Evolutionary conservation across 2,888 invertebrate species (phyloP).

Genomic region (Gymnocheta viridis): DNA sequence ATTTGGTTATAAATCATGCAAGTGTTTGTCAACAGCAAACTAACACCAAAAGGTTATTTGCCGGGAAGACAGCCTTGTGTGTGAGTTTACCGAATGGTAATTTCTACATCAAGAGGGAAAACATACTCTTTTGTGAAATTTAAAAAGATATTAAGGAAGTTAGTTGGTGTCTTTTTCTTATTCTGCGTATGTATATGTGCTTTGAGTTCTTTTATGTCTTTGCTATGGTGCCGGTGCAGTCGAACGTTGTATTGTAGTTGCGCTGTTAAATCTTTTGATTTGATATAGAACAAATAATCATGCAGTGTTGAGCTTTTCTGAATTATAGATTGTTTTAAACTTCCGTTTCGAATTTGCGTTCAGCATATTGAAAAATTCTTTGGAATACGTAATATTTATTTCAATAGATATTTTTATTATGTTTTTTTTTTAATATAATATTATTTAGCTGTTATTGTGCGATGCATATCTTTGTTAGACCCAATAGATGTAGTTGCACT

Average conservation of each 20-base stretch:
- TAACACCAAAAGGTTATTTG: background rate
- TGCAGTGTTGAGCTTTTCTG: constrained; percentile 5
- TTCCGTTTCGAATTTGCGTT: constrained; percentile 48
- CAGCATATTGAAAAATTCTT: constrained; percentile 17
- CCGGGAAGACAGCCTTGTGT: background rate
- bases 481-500: too few relatives aligned
- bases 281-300: constrained; percentile 27
- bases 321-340: constrained; percentile 1
- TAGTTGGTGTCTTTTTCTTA: background rate
- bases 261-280: constrained; percentile 3
- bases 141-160: constrained; percentile 37
- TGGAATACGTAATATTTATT: background rate
- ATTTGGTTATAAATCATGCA: constrained; percentile 32
- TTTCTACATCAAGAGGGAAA: background rate
- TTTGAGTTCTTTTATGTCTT: background rate
- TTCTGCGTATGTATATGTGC: background rate
- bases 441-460: background rate
- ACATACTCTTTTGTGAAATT: constrained; percentile 22
- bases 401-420: background rate
- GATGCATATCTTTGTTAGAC: too few relatives aligned
- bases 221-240: background rate
- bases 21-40: constrained; percentile 27
- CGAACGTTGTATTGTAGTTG: background rate
- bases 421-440: background rate
- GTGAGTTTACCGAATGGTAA: background rate